Base-by-base conservation (phyloP, 2,888 invertebrate genomes). In the Norana najaformis region DNA sequence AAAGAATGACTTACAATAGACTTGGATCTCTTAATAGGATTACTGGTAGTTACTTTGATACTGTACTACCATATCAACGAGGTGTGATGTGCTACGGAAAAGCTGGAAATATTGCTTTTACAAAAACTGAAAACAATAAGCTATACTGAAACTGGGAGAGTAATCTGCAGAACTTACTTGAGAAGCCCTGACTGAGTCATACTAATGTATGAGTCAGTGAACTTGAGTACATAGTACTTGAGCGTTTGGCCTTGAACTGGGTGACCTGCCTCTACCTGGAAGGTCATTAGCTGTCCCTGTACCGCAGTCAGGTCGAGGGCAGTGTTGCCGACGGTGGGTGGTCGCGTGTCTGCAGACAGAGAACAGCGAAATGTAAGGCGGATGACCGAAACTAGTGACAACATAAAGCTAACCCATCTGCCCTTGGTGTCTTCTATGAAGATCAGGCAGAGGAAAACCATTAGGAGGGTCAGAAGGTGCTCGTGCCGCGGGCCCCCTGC, bases 261-360 rank as follows among this genome's bases (percentile, higher is more conserved):
- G 37, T 85, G 85, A 85, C 85, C 16, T 36, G 85, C 85, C 85
- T 85, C 85, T n/a, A 85, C 37, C 37, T 85, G 85, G 85, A 85
- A 85, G 85, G 85, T 85, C 85, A 85, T 85, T 37, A 36, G 85
- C 85, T 85, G 85, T 36, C 85, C 85, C 16, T 85, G 85, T 36
- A 85, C 16, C 16, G 85, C 85, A 37, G 85, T 85, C 36, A 85
- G 85, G 36, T 36, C 35, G 85, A 85, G 85, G 85, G 8, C 85
- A 85, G 85, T 18, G 35, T 18, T 85, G 85, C 36, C 35, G 20
- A 85, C 85, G 35, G 85, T 85, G 35, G 85, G 85, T 37, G 85
- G 85, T 36, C 85, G 35, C 20, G 85, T 37, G 85, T 85, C 85
- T 85, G 85, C 30, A 69, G 69, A 85, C 35, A 37, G 85, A 85